A percentile compares a stretch with the other conserved stretches of the same genome.
These are phyloP conservation scores for Peribatodes rhomboidaria DNA, from an alignment of 2,888 invertebrate species.

Conservation along the genomic window DNA sequence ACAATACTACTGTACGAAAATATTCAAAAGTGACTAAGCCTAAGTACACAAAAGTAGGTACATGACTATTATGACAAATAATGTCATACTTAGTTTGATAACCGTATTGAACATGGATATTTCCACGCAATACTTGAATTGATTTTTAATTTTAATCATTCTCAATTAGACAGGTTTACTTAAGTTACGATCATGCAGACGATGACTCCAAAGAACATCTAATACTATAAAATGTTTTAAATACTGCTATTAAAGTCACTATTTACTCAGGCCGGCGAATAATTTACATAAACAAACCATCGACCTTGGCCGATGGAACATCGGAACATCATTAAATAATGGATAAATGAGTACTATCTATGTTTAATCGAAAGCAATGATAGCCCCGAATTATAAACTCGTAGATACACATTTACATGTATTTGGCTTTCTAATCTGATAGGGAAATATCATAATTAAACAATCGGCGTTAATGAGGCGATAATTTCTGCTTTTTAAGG, in stretches of 20 bases:
- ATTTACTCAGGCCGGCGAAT: constrained; percentile 44
- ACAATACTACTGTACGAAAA: too few relatives aligned
- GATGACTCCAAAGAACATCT: constrained; percentile 35
- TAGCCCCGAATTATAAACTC: constrained; percentile 1
- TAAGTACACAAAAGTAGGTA: too few relatives aligned
- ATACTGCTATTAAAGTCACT: constrained; percentile 44
- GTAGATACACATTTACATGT: constrained; percentile 1
- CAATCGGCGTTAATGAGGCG: neutral
- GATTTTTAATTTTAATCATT: neutral
- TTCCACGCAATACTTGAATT: too few relatives aligned
- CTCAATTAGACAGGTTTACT: constrained; percentile 3
- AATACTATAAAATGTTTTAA: constrained; percentile 38
- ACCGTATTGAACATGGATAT: too few relatives aligned
- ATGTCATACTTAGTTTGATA: too few relatives aligned
- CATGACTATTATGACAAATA: too few relatives aligned
- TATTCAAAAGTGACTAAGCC: too few relatives aligned
- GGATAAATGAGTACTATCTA: constrained; percentile 37
- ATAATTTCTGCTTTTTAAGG: neutral
- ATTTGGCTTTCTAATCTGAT: constrained; percentile 8
- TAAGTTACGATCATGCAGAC: constrained; percentile 5
- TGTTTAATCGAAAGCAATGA: constrained; percentile 16
- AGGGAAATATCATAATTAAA: constrained; percentile 11
- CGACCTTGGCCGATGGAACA: constrained; percentile 52
- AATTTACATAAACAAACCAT: constrained; percentile 55
- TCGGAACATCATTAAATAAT: constrained; percentile 42